Conservation (phyloP, 2,113 vertebrate genomes). For the Psophia crepitans region DNA sequence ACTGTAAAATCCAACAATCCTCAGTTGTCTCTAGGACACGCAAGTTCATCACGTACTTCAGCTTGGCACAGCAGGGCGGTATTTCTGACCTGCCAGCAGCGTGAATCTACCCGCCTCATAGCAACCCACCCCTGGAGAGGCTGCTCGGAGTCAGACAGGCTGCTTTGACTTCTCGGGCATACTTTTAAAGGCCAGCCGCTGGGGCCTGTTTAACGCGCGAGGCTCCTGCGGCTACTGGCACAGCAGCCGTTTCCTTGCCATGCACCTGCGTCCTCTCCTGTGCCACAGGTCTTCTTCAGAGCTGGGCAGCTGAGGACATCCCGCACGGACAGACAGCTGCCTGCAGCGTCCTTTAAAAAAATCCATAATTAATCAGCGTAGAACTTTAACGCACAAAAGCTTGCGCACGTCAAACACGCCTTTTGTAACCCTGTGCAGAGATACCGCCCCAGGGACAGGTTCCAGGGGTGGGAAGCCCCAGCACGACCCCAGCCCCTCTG, state of each 20-base stretch:
- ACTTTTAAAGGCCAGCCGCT: background rate
- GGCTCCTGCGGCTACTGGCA: background rate
- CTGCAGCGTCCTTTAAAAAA: background rate
- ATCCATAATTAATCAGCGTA: accelerated
- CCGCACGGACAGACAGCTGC: too few species aligned
- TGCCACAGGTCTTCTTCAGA: background rate
- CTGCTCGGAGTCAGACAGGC: background rate
- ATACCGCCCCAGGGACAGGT: accelerated
- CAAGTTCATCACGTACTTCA: background rate
- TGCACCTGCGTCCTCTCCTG: background rate
- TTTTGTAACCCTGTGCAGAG: too few species aligned
- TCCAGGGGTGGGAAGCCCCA: accelerated
- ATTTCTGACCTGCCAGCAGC: background rate
- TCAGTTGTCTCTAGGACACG: background rate
- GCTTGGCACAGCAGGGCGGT: background rate
- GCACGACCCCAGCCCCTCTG: background rate
- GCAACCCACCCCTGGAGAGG: background rate
- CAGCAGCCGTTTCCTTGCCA: accelerated
- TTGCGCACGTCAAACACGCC: accelerated
- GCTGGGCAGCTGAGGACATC: too few species aligned
- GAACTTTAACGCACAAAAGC: background rate
- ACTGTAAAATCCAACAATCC: background rate
- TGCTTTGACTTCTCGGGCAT: background rate
- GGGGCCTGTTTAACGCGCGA: background rate
- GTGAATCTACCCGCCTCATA: background rate